phyloP scores from a whole-genome alignment of 2,113 vertebrate species.

The Aramus guarauna region DNA sequence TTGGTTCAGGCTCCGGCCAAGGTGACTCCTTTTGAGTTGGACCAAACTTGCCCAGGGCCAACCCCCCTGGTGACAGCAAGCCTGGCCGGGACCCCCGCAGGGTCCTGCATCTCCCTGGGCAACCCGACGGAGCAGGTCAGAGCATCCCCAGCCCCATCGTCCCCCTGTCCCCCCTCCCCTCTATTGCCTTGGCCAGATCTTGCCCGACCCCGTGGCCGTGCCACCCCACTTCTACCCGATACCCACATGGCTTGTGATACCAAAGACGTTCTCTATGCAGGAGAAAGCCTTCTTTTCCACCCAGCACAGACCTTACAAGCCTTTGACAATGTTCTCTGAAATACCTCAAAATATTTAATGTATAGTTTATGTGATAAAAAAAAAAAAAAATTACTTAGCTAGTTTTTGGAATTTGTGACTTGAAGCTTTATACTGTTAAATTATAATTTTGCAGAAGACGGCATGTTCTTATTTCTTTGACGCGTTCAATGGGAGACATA shows the following conservation, averaged over 20 bases:
- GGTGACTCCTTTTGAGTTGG: not conserved
- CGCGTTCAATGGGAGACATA: slow-evolving; percentile 88
- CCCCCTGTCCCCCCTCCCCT: not conserved
- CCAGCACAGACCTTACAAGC: slow-evolving; percentile 91
- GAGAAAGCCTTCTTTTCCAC: slow-evolving; percentile 71
- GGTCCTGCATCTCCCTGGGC: not conserved
- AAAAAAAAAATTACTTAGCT: slow-evolving; percentile 87
- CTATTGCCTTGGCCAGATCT: slow-evolving; percentile 12
- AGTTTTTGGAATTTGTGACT: slow-evolving; percentile 99
- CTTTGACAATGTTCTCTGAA: slow-evolving; percentile 99
- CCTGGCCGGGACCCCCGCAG: accelerated
- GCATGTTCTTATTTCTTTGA: slow-evolving; percentile 85
- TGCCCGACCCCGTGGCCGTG: not conserved
- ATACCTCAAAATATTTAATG: slow-evolving; percentile 99
- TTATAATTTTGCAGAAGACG: slow-evolving; percentile 89
- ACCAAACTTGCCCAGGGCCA: not conserved
- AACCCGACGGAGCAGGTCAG: not conserved
- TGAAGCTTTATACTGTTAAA: slow-evolving; percentile 99
- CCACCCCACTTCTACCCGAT: not conserved
- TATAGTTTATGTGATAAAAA: slow-evolving; percentile 98
- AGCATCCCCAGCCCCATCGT: accelerated
- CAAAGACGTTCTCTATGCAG: slow-evolving; percentile 72
- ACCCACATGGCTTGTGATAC: slow-evolving; percentile 54
- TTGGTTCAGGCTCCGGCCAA: accelerated
- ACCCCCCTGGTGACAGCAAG: no score